Conservation (phyloP, 2,888 invertebrate species). For the Megalurothrips usitatus region DNA sequence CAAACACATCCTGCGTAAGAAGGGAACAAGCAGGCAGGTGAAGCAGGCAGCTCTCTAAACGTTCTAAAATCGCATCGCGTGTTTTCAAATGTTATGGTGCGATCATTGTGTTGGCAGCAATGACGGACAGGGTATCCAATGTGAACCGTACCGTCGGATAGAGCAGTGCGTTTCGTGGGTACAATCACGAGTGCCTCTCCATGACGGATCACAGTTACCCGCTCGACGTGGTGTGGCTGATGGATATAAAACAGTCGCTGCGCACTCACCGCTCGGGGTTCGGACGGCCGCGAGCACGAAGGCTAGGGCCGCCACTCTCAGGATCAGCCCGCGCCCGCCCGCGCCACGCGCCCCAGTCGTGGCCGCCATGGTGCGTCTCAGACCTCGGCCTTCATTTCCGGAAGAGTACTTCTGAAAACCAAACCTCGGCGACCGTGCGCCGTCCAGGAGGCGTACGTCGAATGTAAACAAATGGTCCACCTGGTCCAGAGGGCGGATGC, state of each 20-base stretch:
- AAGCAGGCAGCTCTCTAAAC: not conserved
- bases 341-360: not conserved
- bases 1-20: not conserved
- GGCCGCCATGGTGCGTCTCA: not conserved
- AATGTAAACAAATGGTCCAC: constrained; percentile 2
- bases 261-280: not conserved
- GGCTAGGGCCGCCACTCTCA: not conserved
- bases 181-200: not conserved
- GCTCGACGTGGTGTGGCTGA: not conserved
- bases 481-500: not conserved
- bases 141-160: not conserved
- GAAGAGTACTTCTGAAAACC: too few relatives aligned
- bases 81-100: not conserved
- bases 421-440: too few relatives aligned
- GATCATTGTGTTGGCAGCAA: not conserved
- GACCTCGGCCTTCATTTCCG: not conserved
- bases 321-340: not conserved
- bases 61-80: not conserved
- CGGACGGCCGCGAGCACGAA: not conserved
- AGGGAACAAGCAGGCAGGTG: not conserved
- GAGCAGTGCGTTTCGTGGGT: not conserved
- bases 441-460: not conserved
- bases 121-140: not conserved
- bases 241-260: too few relatives aligned
- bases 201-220: not conserved